phyloP scores from a whole-genome alignment of 2,113 vertebrate species.

The Cynocephalus volans region DNA sequence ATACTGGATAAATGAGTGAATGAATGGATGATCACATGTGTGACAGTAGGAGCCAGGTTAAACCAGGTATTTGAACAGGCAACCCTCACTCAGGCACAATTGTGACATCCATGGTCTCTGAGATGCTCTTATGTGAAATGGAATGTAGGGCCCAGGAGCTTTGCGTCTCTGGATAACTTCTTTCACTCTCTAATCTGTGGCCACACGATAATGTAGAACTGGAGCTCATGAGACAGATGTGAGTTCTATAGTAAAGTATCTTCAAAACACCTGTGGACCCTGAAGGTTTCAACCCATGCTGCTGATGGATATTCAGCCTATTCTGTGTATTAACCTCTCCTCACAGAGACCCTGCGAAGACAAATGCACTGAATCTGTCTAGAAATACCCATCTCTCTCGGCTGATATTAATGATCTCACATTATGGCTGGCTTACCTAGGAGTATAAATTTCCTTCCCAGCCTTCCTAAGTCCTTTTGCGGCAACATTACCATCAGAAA shows the following conservation, averaged over 20 bases:
- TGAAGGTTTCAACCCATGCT: not conserved
- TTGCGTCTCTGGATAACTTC: not conserved
- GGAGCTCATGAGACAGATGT: not conserved
- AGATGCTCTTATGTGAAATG: not conserved
- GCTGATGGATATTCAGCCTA: not conserved
- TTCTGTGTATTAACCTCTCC: not conserved
- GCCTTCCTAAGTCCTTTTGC: not conserved
- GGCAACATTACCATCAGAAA: slow-evolving; percentile 15
- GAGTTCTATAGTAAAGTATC: not conserved
- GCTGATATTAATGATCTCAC: not conserved
- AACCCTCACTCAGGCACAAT: not conserved
- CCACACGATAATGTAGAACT: not conserved
- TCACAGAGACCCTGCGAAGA: not conserved
- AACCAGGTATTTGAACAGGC: not conserved
- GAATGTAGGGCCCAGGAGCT: not conserved
- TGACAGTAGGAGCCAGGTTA: not conserved
- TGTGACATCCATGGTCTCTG: accelerated
- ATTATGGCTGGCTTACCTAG: not conserved
- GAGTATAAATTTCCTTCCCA: not conserved
- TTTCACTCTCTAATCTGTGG: not conserved
- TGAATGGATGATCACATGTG: not conserved
- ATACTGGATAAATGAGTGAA: not conserved
- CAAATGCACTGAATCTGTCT: not conserved
- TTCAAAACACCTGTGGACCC: not conserved
- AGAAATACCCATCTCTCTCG: not conserved